Evolutionary conservation across 2,888 invertebrate species (phyloP).

Genomic region (Latrodectus elegans): DNA sequence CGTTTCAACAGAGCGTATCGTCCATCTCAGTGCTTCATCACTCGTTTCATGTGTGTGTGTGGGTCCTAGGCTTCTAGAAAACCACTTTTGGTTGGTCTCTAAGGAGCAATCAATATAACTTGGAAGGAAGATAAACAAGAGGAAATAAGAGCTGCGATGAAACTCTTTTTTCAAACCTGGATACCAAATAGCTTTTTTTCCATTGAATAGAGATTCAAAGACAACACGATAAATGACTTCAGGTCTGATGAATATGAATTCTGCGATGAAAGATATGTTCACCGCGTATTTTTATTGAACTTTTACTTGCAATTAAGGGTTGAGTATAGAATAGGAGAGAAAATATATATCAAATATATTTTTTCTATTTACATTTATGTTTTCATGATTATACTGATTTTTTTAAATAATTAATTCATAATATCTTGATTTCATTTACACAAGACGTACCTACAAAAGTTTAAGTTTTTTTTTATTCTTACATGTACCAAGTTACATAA

Average conservation of each 20-base stretch:
- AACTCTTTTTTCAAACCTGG: conserved; percentile 34
- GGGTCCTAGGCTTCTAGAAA: conserved; percentile 20
- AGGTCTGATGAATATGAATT: background rate
- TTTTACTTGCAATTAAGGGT: no score
- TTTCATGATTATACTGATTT: no score
- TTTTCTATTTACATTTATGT: no score
- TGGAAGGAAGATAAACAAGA: conserved; percentile 42
- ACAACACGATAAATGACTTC: conserved; percentile 2
- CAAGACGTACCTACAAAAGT: no score
- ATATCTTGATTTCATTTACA: no score
- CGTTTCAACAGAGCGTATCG: conserved; percentile 27
- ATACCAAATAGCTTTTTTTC: background rate
- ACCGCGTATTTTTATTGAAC: no score
- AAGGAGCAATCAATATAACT: conserved; percentile 52
- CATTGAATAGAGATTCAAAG: background rate
- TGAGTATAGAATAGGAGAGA: no score
- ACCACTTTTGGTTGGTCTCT: conserved; percentile 9
- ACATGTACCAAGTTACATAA: no score
- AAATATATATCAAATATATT: no score
- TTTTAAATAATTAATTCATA: no score
- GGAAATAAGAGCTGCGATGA: conserved; percentile 47
- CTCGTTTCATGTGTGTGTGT: conserved; percentile 27
- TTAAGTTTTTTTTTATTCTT: no score
- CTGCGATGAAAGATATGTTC: background rate
- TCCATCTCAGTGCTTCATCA: conserved; percentile 27